Percentiles rank a stretch among this genome's conserved stretches.
These are phyloP conservation scores for Vidua chalybeata DNA, from an alignment of 2,113 vertebrate species.

Conservation along the genomic window DNA sequence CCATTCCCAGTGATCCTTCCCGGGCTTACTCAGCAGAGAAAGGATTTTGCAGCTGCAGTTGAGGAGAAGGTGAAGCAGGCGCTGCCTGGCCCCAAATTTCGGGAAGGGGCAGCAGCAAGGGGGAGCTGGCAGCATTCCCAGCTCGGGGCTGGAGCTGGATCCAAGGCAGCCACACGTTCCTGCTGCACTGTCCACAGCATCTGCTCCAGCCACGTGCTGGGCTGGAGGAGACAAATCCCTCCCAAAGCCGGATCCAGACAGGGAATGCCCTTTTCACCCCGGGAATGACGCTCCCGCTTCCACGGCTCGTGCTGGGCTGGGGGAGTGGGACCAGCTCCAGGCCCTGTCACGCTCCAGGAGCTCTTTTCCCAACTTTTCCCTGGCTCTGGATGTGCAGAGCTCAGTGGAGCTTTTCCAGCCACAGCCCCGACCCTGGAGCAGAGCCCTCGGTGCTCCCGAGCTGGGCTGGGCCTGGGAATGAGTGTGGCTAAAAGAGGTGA, in stretches of 20 bases:
- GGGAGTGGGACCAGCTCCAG: not conserved
- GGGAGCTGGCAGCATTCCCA: not conserved
- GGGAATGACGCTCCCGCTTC: not conserved
- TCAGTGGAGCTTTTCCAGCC: not conserved
- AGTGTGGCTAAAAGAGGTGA: accelerated
- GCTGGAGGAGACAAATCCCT: not conserved
- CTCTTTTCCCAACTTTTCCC: not conserved
- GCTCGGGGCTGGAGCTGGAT: not conserved
- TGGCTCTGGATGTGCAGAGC: not conserved
- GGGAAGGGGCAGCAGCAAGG: not conserved
- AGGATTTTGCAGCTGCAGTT: accelerated
- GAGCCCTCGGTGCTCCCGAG: not conserved
- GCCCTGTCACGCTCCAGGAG: not conserved
- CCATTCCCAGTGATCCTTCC: not conserved
- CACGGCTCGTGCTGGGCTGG: not conserved
- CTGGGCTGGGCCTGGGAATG: not conserved
- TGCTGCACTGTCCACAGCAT: not conserved
- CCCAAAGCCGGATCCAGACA: not conserved
- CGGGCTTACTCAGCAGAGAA: accelerated
- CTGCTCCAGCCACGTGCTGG: not conserved
- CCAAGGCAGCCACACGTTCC: not conserved
- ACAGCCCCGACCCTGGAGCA: accelerated
- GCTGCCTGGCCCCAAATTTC: not conserved
- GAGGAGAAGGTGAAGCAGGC: not conserved
- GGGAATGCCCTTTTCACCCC: not conserved